These are phyloP conservation scores for Petroica traversi DNA, from an alignment of 2,113 vertebrate species.

Conservation along the genomic window DNA sequence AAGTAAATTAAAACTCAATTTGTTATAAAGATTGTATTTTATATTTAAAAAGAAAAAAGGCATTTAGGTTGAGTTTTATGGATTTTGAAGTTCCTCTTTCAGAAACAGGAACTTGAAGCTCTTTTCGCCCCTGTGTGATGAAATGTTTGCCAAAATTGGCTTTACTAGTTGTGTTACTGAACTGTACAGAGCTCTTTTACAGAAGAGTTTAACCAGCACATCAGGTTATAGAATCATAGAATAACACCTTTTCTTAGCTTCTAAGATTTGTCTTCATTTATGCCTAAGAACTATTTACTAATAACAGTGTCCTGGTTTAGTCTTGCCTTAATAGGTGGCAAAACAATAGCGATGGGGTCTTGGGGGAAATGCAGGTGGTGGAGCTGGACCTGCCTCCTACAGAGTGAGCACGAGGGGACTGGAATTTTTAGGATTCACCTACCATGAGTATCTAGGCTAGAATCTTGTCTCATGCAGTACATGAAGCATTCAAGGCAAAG, in stretches of 20 bases:
- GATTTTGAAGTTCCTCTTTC: background rate
- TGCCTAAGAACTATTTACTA: background rate
- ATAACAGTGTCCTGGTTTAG: too few relatives aligned
- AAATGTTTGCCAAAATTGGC: background rate
- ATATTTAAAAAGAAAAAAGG: background rate
- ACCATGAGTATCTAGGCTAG: background rate
- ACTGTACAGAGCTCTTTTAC: background rate
- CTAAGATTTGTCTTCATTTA: background rate
- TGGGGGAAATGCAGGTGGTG: background rate
- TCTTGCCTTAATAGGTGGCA: background rate
- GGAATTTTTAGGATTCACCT: background rate
- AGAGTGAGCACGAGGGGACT: background rate
- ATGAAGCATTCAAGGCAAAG: background rate
- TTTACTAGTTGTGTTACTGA: background rate
- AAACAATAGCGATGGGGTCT: rapidly evolving
- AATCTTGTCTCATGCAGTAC: background rate
- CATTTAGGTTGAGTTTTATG: background rate
- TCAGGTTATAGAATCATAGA: background rate
- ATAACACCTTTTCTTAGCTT: background rate
- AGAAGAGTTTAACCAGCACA: background rate
- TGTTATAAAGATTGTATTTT: background rate
- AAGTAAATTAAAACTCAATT: background rate
- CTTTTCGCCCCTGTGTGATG: background rate
- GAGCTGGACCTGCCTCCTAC: background rate
- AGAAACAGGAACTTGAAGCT: background rate